Percentiles rank a stretch among this genome's conserved stretches.
Conservation (phyloP, 2,888 invertebrate species). For the Drosophila macrospina region DNA sequence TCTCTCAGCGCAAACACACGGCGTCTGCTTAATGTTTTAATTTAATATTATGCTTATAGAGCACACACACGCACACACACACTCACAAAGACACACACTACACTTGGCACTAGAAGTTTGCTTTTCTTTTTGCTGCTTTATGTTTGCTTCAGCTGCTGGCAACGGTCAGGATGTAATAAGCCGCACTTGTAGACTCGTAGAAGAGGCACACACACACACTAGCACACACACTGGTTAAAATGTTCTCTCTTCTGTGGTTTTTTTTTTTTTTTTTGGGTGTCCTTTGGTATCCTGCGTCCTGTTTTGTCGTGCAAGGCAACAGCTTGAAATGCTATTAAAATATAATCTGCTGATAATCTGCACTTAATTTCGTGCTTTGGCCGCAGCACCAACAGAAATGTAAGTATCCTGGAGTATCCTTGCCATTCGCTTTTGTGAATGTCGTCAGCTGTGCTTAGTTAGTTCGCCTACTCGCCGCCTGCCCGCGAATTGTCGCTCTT, state of each 20-base stretch:
- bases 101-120: slow-evolving; percentile 58
- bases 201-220: slow-evolving; percentile 20
- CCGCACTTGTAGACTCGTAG: slow-evolving; percentile 62
- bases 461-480: slow-evolving; percentile 11
- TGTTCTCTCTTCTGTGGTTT: slow-evolving; percentile 47
- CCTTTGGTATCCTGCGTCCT: slow-evolving; percentile 18
- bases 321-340: slow-evolving; percentile 82
- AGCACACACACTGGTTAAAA: slow-evolving; percentile 43
- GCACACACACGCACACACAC: slow-evolving; percentile 2
- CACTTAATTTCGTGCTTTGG: slow-evolving; percentile 76
- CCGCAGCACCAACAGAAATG: slow-evolving; percentile 39
- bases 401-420: slow-evolving; percentile 36
- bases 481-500: background rate
- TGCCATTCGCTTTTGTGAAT: slow-evolving; percentile 35
- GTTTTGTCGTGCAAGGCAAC: slow-evolving; percentile 67
- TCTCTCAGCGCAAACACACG: slow-evolving; percentile 7
- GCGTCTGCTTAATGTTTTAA: slow-evolving; percentile 53
- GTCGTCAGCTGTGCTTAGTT: slow-evolving; percentile 67
- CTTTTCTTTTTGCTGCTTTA: slow-evolving; percentile 22
- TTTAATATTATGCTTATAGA: slow-evolving; percentile 25
- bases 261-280: slow-evolving; percentile 27
- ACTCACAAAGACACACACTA: slow-evolving; percentile 4
- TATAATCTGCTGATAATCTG: slow-evolving; percentile 82
- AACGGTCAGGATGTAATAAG: slow-evolving; percentile 66
- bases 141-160: slow-evolving; percentile 46